These are phyloP conservation scores for Lottia scabra DNA, from an alignment of 2,888 invertebrate genomes.

Conservation along the genomic window DNA sequence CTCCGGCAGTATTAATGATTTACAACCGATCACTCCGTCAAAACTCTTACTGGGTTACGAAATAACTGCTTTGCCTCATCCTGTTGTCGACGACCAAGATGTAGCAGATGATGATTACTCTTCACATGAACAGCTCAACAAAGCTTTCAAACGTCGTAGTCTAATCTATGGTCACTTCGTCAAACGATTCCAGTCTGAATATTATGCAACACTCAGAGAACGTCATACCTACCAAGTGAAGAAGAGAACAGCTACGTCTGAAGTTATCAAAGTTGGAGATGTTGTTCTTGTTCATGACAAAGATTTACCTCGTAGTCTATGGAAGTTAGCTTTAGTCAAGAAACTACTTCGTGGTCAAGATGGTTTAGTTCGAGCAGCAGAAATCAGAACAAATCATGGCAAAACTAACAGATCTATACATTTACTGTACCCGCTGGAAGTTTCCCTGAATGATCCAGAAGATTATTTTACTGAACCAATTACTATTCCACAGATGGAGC, in stretches of 20 bases:
- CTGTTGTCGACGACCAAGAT: neutral
- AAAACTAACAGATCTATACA: neutral
- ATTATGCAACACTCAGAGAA: neutral
- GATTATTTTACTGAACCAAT: neutral
- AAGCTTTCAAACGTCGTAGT: neutral
- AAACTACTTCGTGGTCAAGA: neutral
- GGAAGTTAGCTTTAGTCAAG: neutral
- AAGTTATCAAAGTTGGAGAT: neutral
- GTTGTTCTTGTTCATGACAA: neutral
- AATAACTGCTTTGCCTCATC: neutral
- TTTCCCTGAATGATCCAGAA: neutral
- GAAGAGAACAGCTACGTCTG: neutral
- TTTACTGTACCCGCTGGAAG: neutral
- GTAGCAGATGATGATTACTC: neutral
- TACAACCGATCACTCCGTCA: neutral
- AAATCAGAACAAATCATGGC: neutral
- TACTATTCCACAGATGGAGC: neutral
- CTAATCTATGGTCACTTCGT: neutral
- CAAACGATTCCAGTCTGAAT: neutral
- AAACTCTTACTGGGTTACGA: neutral
- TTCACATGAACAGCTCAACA: neutral
- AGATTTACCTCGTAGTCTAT: neutral
- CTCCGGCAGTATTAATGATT: neutral
- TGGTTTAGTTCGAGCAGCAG: neutral
- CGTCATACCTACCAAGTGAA: neutral